A percentile compares a stretch with the other conserved stretches of the same genome.
These are phyloP conservation scores for Pterois miles DNA, from an alignment of 2,797 vertebrate genomes.

Conservation along the genomic window DNA sequence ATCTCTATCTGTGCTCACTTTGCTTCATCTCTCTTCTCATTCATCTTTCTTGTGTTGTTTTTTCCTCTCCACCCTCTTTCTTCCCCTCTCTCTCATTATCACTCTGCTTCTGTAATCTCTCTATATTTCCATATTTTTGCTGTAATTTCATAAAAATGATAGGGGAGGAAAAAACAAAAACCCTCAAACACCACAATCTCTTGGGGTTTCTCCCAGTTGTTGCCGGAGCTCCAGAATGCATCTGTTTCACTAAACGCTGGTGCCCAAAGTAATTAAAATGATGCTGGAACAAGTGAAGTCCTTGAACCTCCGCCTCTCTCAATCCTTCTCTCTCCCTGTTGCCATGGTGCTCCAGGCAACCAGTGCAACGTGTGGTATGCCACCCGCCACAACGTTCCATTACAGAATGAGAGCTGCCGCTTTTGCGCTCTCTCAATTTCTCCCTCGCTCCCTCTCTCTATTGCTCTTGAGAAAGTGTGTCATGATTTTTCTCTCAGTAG, in stretches of 20 bases:
- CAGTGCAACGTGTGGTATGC: constrained; percentile 57
- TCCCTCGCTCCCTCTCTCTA: constrained; percentile 13
- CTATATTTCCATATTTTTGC: constrained; percentile 42
- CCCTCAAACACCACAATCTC: constrained; percentile 11
- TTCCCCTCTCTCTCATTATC: constrained; percentile 42
- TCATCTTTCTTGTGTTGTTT: constrained; percentile 39
- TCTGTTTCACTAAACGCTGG: constrained; percentile 65
- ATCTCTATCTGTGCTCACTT: constrained; percentile 64
- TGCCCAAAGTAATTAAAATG: constrained; percentile 79
- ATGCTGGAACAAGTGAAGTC: constrained; percentile 80
- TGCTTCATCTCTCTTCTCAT: constrained; percentile 48
- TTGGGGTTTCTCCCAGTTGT: constrained; percentile 37
- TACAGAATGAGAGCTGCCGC: constrained; percentile 57
- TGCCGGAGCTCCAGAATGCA: constrained; percentile 52
- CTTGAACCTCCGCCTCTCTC: constrained; percentile 77
- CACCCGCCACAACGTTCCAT: constrained; percentile 60
- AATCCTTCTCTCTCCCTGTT: constrained; percentile 70
- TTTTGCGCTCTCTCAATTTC: constrained; percentile 43
- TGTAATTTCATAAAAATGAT: constrained; percentile 46
- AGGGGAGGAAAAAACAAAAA: background rate
- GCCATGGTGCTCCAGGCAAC: constrained; percentile 80
- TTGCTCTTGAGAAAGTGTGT: constrained; percentile 53
- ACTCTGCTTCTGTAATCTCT: constrained; percentile 30
- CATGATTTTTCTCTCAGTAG: constrained; percentile 43
- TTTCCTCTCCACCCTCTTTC: constrained; percentile 10